Evolutionary conservation across 2,888 invertebrate species (phyloP).

Genomic region (Drymonia ruficornis): DNA sequence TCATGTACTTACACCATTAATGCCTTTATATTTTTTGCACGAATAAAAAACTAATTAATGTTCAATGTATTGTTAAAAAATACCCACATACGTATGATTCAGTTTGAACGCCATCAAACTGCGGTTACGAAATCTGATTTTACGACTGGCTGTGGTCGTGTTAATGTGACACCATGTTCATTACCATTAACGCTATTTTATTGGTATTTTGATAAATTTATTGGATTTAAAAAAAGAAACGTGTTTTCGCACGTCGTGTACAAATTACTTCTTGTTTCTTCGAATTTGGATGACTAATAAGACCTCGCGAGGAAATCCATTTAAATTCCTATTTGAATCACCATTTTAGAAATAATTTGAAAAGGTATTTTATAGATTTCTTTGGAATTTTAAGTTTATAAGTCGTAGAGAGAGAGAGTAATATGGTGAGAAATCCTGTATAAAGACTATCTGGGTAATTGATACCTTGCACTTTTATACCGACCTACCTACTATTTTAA

Average conservation of each 20-base stretch:
- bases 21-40: no score
- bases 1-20: no score
- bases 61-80: no score
- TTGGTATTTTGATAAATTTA: constrained; percentile 44
- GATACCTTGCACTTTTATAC: no score
- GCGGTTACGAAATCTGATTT: constrained; percentile 55
- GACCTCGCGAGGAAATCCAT: constrained; percentile 23
- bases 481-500: no score
- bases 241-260: constrained; percentile 24
- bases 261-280: constrained; percentile 22
- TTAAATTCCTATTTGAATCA: constrained; percentile 30
- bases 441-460: no score
- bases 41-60: neutral
- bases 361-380: no score
- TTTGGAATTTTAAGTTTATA: no score
- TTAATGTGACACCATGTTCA: constrained; percentile 55
- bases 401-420: no score
- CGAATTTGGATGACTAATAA: constrained; percentile 20
- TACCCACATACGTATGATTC: constrained; percentile 17
- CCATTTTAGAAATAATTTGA: neutral
- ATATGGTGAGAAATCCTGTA: no score
- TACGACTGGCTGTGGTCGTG: constrained; percentile 60
- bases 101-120: constrained; percentile 35
- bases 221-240: constrained; percentile 36
- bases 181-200: constrained; percentile 52